Conservation (phyloP, 2,797 vertebrate genomes). For the Sternarchorhynchus goeldii region DNA sequence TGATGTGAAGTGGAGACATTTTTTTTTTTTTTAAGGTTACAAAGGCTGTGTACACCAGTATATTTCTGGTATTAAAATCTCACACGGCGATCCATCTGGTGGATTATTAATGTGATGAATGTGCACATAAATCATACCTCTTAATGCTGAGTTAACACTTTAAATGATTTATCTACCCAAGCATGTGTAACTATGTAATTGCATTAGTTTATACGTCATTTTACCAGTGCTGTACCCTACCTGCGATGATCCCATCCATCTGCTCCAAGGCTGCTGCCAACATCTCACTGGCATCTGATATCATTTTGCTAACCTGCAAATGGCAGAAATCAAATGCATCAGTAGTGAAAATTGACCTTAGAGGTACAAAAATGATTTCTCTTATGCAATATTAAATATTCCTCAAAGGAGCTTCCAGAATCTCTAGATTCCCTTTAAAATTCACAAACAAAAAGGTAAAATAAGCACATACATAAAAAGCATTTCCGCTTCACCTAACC, state of each 20-base stretch:
- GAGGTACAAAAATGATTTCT: neutral
- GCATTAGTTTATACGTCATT: neutral
- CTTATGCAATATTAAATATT: neutral
- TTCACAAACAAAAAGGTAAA: no score
- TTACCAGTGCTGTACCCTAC: constrained; percentile 65
- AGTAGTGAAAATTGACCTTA: neutral
- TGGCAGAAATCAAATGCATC: constrained; percentile 30
- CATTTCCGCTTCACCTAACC: neutral
- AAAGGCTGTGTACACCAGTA: neutral
- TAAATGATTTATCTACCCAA: neutral
- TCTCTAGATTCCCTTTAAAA: no score
- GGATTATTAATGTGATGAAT: no score
- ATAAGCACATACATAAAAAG: neutral
- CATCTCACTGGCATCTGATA: constrained; percentile 98
- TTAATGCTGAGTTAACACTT: neutral
- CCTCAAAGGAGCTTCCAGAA: neutral
- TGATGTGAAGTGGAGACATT: neutral
- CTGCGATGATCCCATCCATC: constrained; percentile 98
- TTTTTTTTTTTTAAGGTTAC: neutral
- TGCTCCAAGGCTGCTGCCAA: constrained; percentile 95
- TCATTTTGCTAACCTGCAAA: constrained; percentile 78
- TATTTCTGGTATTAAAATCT: no score
- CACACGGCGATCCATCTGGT: no score
- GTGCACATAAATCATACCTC: no score
- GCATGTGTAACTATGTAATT: neutral